Conservation (phyloP, 2,113 vertebrate genomes). For the Alosa alosa region DNA sequence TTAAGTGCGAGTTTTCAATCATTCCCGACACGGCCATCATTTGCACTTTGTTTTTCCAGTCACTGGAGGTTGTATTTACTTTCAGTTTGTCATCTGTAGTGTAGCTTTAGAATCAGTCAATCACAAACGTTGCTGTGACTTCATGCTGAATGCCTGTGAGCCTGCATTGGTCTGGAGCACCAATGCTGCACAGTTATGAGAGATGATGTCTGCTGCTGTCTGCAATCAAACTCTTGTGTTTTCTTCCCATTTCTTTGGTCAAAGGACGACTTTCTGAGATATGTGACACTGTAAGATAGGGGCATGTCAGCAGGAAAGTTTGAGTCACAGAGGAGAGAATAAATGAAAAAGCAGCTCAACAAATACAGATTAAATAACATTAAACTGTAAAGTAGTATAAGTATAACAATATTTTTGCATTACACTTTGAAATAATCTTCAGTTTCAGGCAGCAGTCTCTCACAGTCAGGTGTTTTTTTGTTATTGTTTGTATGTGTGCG, state of each 20-base stretch:
- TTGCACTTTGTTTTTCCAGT: neutral
- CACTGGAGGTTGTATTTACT: neutral
- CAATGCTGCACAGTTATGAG: conserved; percentile 31
- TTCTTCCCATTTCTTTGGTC: neutral
- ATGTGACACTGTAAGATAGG: neutral
- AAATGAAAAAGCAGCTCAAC: neutral
- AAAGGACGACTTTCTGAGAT: neutral
- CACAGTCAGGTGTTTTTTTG: conserved; percentile 51
- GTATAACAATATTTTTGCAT: neutral
- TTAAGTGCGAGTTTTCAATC: neutral
- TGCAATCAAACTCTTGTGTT: neutral
- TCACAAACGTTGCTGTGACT: neutral
- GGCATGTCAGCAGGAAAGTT: neutral
- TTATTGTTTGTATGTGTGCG: conserved; percentile 53
- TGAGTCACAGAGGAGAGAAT: neutral
- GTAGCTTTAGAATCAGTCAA: neutral
- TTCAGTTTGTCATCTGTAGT: neutral
- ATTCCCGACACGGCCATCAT: neutral
- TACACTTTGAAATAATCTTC: neutral
- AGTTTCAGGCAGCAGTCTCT: conserved; percentile 34
- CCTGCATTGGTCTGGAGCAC: neutral
- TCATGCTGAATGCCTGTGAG: neutral
- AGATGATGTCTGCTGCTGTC: conserved; percentile 28
- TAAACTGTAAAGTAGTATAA: neutral
- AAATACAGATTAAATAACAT: neutral